Percentiles rank a stretch among this genome's conserved stretches.
Conservation (phyloP, 1,140 invertebrate genomes). For the Panagrolaimus sp. region DNA sequence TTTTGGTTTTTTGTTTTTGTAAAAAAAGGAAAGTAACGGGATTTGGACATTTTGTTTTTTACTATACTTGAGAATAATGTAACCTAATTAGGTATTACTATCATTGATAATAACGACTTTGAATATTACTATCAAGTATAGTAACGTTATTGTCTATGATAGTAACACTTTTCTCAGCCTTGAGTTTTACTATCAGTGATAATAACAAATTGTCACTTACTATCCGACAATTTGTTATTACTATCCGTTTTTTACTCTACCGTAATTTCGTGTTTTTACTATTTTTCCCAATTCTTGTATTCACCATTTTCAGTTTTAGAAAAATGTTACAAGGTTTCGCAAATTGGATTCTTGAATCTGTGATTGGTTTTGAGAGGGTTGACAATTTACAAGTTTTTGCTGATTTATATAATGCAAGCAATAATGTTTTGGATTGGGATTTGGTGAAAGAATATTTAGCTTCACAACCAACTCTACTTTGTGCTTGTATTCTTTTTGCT, state of each 20-base stretch:
- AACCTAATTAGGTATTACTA: too few species aligned
- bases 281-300: slow-evolving; percentile 2
- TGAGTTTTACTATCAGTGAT: background rate
- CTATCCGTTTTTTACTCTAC: background rate
- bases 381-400: background rate
- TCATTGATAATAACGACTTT: too few species aligned
- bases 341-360: background rate
- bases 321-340: background rate
- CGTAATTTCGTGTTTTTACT: background rate
- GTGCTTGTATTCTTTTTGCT: background rate
- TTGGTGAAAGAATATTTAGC: background rate
- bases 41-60: too few species aligned
- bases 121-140: too few species aligned
- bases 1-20: too few species aligned
- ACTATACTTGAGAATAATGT: too few species aligned
- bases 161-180: too few species aligned
- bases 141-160: too few species aligned
- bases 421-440: background rate
- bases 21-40: too few species aligned
- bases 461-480: background rate
- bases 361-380: background rate
- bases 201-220: background rate
- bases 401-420: background rate
- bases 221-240: background rate
- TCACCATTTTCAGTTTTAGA: background rate